Evolutionary conservation across 2,113 vertebrate species (phyloP).

Genomic region (Thryonomys swinderianus): DNA sequence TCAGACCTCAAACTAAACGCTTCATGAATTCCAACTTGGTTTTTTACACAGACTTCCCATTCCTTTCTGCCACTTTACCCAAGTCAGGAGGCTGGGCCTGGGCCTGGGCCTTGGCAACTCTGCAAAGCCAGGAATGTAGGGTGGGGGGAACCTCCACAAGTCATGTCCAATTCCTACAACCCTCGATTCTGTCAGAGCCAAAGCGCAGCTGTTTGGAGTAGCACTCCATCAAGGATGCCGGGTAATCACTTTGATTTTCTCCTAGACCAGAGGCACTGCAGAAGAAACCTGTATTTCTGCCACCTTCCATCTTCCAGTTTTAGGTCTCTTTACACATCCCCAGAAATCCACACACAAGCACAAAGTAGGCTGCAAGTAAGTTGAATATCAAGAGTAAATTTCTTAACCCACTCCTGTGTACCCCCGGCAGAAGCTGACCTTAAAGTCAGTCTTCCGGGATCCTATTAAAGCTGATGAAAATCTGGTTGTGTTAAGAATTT

Average conservation of each 20-base stretch:
- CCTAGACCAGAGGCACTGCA: neutral
- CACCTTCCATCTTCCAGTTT: neutral
- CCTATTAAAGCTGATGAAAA: neutral
- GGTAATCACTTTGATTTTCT: neutral
- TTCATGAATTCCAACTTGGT: neutral
- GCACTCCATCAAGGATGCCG: neutral
- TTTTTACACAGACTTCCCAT: neutral
- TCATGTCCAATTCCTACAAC: neutral
- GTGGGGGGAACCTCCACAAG: neutral
- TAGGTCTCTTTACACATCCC: neutral
- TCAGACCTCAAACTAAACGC: slow-evolving; percentile 28
- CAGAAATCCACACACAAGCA: slow-evolving; percentile 29
- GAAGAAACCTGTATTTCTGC: slow-evolving; percentile 13
- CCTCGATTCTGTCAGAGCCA: neutral
- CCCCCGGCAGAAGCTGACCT: neutral
- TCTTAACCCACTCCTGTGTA: neutral
- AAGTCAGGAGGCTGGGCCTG: slow-evolving; percentile 3
- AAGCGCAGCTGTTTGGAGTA: neutral
- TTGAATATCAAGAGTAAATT: neutral
- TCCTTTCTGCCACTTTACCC: slow-evolving; percentile 49
- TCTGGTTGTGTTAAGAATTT: neutral
- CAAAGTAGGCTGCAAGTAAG: neutral
- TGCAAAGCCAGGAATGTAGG: slow-evolving; percentile 23
- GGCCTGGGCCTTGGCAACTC: slow-evolving; percentile 6
- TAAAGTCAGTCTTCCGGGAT: neutral